A percentile compares a stretch with the other conserved stretches of the same genome.
Evolutionary conservation across 2,797 vertebrate genomes (phyloP).

Genomic region (Sphenodon punctatus): DNA sequence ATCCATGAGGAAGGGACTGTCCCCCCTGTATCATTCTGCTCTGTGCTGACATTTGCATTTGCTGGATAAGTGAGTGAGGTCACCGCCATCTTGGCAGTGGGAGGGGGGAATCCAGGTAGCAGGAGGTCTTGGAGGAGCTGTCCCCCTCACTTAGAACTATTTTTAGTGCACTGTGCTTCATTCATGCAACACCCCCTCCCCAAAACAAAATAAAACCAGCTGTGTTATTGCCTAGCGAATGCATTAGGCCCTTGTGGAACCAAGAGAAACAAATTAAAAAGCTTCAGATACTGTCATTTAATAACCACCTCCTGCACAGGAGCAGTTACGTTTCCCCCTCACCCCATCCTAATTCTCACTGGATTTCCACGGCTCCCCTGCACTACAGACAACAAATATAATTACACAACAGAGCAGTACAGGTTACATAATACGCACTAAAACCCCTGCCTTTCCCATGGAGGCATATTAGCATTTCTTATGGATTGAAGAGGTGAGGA

Average conservation of each 20-base stretch:
- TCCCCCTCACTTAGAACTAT: too few relatives aligned
- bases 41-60: too few relatives aligned
- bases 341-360: conserved; percentile 50
- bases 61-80: too few relatives aligned
- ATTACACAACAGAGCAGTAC: conserved; percentile 63
- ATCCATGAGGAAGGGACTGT: too few relatives aligned
- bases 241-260: neutral
- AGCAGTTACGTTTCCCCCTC: conserved; percentile 23
- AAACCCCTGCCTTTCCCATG: conserved; percentile 58
- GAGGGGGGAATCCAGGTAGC: too few relatives aligned
- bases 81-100: too few relatives aligned
- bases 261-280: conserved; percentile 25
- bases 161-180: too few relatives aligned
- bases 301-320: conserved; percentile 21
- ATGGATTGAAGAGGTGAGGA: conserved; percentile 63
- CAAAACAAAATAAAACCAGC: neutral
- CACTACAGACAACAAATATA: conserved; percentile 58
- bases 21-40: too few relatives aligned
- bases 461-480: conserved; percentile 73
- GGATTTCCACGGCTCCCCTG: conserved; percentile 8
- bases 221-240: neutral
- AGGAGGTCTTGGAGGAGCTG: too few relatives aligned
- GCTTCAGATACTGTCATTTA: conserved; percentile 32
- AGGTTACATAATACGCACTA: conserved; percentile 59
- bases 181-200: neutral